phyloP scores from a whole-genome alignment of 2,888 invertebrate genomes.

The Leucoma salicis region DNA sequence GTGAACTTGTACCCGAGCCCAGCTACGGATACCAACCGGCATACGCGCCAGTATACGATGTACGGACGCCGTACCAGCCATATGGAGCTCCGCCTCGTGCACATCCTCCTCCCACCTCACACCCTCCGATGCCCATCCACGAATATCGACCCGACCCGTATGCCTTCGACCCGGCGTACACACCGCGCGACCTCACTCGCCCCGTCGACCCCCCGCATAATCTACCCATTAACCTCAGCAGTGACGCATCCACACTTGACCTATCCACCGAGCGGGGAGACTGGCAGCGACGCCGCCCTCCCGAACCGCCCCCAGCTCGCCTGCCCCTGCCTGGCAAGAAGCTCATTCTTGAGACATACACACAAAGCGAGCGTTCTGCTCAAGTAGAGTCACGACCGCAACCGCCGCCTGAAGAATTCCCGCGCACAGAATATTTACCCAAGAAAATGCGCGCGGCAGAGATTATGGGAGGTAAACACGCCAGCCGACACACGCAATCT shows the following conservation, averaged over 20 bases:
- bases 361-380: slow-evolving; percentile 68
- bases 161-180: slow-evolving; percentile 54
- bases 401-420: slow-evolving; percentile 45
- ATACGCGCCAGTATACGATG: slow-evolving; percentile 48
- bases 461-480: slow-evolving; percentile 70
- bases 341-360: slow-evolving; percentile 74
- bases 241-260: slow-evolving; percentile 67
- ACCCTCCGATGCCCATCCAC: slow-evolving; percentile 41
- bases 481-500: slow-evolving; percentile 51
- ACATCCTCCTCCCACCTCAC: slow-evolving; percentile 41
- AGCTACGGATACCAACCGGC: slow-evolving; percentile 53
- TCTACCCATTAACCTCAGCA: slow-evolving; percentile 76
- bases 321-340: slow-evolving; percentile 75
- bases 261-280: slow-evolving; percentile 66
- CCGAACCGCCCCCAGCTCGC: slow-evolving; percentile 58
- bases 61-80: slow-evolving; percentile 42
- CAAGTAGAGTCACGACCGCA: not conserved
- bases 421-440: slow-evolving; percentile 69
- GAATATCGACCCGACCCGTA: slow-evolving; percentile 67
- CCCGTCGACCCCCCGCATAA: slow-evolving; percentile 60
- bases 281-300: slow-evolving; percentile 66
- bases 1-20: slow-evolving; percentile 45
- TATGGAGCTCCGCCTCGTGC: slow-evolving; percentile 48
- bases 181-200: slow-evolving; percentile 56
- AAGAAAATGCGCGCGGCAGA: slow-evolving; percentile 80